Evolutionary conservation across 2,888 invertebrate genomes (phyloP).

Genomic region (Drosophila meridiana): DNA sequence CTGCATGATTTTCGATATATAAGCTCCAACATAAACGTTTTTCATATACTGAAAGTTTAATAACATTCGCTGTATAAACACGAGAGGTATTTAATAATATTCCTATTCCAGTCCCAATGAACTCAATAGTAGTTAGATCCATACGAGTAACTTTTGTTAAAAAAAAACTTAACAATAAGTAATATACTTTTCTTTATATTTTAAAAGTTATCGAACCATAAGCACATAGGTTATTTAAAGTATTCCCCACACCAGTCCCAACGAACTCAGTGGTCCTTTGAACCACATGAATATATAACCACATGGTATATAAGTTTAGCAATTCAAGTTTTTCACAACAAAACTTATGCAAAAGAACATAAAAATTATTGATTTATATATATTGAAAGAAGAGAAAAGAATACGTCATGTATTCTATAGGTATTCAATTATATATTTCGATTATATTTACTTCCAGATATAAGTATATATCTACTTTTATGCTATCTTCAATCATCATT

Average conservation of each 20-base stretch:
- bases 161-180: too few species aligned
- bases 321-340: neutral
- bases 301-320: neutral
- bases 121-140: neutral
- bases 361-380: neutral
- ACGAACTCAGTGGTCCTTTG: neutral
- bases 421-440: neutral
- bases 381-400: neutral
- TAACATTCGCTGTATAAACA: neutral
- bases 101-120: neutral
- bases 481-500: neutral
- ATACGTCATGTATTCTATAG: neutral
- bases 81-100: neutral
- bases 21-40: too few species aligned
- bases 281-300: neutral
- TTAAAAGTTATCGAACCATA: neutral
- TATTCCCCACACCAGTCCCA: neutral
- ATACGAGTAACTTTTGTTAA: neutral
- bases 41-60: neutral
- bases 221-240: neutral
- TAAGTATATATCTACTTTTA: neutral
- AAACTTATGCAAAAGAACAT: neutral
- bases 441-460: neutral
- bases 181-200: too few species aligned
- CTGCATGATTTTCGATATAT: neutral